Base-by-base conservation (phyloP, 2,113 vertebrate genomes). In the Vulpes vulpes region DNA sequence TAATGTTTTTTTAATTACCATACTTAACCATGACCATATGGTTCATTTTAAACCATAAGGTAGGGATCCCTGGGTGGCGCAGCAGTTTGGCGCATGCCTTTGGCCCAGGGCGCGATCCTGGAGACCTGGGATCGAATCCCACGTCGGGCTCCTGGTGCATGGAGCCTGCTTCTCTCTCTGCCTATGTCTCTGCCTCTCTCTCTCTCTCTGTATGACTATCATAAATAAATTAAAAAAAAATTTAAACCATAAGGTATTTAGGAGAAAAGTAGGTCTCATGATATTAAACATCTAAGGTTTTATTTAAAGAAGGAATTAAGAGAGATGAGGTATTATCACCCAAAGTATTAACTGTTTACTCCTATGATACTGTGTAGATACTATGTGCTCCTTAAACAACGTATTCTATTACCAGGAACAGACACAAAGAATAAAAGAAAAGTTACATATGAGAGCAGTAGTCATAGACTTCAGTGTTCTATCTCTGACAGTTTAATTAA, bases 211-310 rank as follows among this genome's bases (percentile, higher is more conserved):
- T 35, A 35, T 35, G 35, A 35, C 2, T 35, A 35, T 35, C 35
- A 35, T 35, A 35, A 35, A 35, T 35, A 35, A 35, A 35, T 35
- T 35, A 35, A 35, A 35, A 35, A 35, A 35, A 35, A 35, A 38
- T 89, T 79, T 76, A 59, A 94, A 67, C 35, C 22, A 8, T 12
- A 89, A 82, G 2, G 4, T 80, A 83, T 67, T 90, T 62, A 94
- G 12, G 8, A 88, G 17, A 5, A 62, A 55, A 55, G 74, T 17
- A 78, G 43, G 0, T 23, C 55, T 97, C 35, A 6, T 27, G 35
- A 79, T 84, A 30, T 92, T 71, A 71, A 97, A 91, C 22, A 88
- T 11, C 25, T 43, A 3, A 67, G 27, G 59, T 74, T 97, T 92
- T 94, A 69, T 67, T 73, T 87, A 94, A 86, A 93, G 64, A 53